phyloP scores from a whole-genome alignment of 1,140 invertebrate species.

The Bombus pyrosoma region DNA sequence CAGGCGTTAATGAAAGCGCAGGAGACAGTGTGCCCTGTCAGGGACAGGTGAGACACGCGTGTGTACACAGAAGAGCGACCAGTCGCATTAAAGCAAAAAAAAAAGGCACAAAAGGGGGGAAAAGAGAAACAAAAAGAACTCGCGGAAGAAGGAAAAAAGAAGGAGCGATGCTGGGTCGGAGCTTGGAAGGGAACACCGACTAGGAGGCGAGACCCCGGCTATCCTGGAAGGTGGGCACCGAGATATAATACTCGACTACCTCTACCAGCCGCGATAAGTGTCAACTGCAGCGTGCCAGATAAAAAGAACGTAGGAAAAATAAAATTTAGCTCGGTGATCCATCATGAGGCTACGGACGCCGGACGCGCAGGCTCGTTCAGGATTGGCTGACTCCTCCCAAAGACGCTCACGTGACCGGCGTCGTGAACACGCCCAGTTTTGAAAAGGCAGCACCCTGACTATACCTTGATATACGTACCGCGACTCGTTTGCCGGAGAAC shows the following conservation, averaged over 20 bases:
- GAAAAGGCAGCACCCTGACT: slow-evolving; percentile 53
- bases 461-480: slow-evolving; percentile 45
- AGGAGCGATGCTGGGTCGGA: slow-evolving; percentile 44
- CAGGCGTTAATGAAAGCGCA: slow-evolving; percentile 75
- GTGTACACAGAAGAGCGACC: slow-evolving; percentile 59
- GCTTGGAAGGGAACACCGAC: slow-evolving; percentile 37
- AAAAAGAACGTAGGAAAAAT: slow-evolving; percentile 79
- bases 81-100: background rate
- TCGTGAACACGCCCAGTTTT: slow-evolving; percentile 55
- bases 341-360: slow-evolving; percentile 78
- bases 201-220: slow-evolving; percentile 37
- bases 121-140: slow-evolving; percentile 17
- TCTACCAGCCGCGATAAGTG: slow-evolving; percentile 77
- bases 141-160: slow-evolving; percentile 4
- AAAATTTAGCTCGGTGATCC: slow-evolving; percentile 79
- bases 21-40: slow-evolving; percentile 57
- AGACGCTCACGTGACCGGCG: slow-evolving; percentile 71
- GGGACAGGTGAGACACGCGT: slow-evolving; percentile 75
- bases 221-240: slow-evolving; percentile 66
- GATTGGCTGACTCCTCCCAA: slow-evolving; percentile 78
- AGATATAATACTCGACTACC: slow-evolving; percentile 71
- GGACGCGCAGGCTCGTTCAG: slow-evolving; percentile 64
- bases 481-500: slow-evolving; percentile 32
- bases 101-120: slow-evolving; percentile 13
- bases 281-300: slow-evolving; percentile 82